Conservation (phyloP, 2,888 invertebrate species). For the Synanthedon vespiformis region DNA sequence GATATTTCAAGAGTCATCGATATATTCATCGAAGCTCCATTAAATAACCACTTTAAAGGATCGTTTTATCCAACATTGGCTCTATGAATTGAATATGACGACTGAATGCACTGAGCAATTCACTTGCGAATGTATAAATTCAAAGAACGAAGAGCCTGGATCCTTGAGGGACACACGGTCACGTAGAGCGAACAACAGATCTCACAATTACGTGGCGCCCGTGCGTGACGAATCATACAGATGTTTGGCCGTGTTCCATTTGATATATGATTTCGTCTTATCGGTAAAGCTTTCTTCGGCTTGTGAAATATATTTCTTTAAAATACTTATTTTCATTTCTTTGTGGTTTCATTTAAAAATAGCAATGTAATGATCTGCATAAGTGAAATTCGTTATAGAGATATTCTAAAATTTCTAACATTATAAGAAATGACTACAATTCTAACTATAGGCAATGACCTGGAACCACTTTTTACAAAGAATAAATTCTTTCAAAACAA, state of each 20-base stretch:
- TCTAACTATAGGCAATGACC: no score
- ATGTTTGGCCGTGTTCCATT: conserved; percentile 15
- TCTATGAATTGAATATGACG: conserved; percentile 5
- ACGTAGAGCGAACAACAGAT: conserved; percentile 19
- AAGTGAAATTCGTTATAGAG: no score
- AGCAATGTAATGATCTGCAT: no score
- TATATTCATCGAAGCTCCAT: not conserved
- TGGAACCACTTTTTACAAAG: no score
- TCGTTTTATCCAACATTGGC: not conserved
- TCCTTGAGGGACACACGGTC: conserved; percentile 19
- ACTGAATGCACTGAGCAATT: not conserved
- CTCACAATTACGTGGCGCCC: conserved; percentile 18
- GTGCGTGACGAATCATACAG: conserved; percentile 28
- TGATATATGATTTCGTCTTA: conserved; percentile 9
- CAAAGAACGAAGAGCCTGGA: not conserved
- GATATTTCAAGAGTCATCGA: no score
- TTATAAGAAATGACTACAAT: no score
- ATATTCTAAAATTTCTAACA: no score
- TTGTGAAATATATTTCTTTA: not conserved
- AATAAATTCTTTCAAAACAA: no score
- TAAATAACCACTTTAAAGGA: not conserved
- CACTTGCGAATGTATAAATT: conserved; percentile 1
- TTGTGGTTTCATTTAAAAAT: no score
- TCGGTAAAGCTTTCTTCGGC: conserved; percentile 7
- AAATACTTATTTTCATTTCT: not conserved